A percentile compares a stretch with the other conserved stretches of the same genome.
phyloP scores from a whole-genome alignment of 2,113 vertebrate species.

The Xenopus laevis region DNA sequence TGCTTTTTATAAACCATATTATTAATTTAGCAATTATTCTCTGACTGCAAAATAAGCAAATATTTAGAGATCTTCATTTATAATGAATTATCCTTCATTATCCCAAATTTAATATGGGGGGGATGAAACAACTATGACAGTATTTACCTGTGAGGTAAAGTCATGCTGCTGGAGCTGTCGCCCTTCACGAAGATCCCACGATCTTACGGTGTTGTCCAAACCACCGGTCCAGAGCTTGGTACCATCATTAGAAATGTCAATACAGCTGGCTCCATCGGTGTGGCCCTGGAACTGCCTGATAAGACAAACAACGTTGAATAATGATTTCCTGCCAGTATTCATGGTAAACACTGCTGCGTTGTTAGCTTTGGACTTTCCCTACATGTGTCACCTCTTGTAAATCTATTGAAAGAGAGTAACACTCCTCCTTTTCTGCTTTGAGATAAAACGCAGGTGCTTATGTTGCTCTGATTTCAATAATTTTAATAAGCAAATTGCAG shows the following conservation, averaged over 20 bases:
- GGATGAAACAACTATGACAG: background rate
- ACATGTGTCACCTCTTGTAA: slow-evolving; percentile 56
- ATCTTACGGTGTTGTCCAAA: slow-evolving; percentile 96
- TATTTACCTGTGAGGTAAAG: slow-evolving; percentile 91
- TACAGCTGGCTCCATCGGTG: slow-evolving; percentile 98
- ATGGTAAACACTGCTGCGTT: slow-evolving; percentile 72
- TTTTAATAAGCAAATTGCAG: background rate
- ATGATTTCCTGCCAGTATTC: slow-evolving; percentile 75
- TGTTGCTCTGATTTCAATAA: background rate
- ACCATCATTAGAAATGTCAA: slow-evolving; percentile 98
- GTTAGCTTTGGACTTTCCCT: slow-evolving; percentile 69
- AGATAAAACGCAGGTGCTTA: slow-evolving; percentile 4
- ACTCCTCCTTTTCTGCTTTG: slow-evolving; percentile 29
- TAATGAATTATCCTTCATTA: too few species aligned
- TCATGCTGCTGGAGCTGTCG: slow-evolving; percentile 97
- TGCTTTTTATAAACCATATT: too few species aligned
- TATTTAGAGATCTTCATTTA: too few species aligned
- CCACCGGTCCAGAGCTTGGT: slow-evolving; percentile 98
- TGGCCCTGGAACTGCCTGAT: slow-evolving; percentile 98
- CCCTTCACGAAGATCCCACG: slow-evolving; percentile 95
- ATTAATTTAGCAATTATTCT: too few species aligned
- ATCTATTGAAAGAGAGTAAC: slow-evolving; percentile 51
- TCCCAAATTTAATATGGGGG: too few species aligned
- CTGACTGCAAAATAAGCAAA: too few species aligned
- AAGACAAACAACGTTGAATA: slow-evolving; percentile 79